These are phyloP conservation scores for Gobio gobio DNA, from an alignment of 2,113 vertebrate species.

Conservation along the genomic window DNA sequence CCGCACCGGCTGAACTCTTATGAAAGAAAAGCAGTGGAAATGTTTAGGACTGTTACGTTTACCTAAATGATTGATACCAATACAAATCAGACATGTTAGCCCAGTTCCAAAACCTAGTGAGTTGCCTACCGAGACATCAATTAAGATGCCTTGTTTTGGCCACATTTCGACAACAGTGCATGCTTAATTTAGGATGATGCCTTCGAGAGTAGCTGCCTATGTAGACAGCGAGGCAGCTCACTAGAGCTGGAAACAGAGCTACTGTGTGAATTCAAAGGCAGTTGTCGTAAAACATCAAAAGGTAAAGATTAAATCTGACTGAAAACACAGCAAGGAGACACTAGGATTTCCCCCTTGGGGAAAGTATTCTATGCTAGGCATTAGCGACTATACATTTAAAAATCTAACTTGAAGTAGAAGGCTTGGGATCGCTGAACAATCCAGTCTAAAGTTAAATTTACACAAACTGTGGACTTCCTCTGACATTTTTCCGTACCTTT, in stretches of 20 bases:
- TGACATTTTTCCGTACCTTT: constrained; percentile 20
- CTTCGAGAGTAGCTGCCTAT: neutral
- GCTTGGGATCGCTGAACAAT: constrained; percentile 50
- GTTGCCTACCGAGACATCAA: neutral
- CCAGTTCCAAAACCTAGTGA: neutral
- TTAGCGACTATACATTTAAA: constrained; percentile 48
- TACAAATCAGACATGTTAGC: constrained; percentile 3
- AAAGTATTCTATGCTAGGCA: constrained; percentile 57
- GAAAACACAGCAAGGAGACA: constrained; percentile 38
- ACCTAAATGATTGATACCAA: neutral
- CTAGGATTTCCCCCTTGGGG: constrained; percentile 59
- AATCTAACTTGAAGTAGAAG: constrained; percentile 41
- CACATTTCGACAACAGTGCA: neutral
- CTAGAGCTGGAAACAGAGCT: constrained; percentile 19
- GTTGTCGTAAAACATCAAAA: constrained; percentile 23
- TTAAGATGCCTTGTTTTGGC: neutral
- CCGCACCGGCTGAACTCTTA: neutral
- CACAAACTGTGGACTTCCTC: neutral
- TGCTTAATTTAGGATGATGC: neutral
- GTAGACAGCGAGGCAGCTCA: neutral
- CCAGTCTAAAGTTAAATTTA: constrained; percentile 43
- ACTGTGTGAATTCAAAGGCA: constrained; percentile 20
- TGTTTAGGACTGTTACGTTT: neutral
- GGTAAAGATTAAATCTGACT: constrained; percentile 34
- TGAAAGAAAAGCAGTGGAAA: constrained; percentile 29